A percentile compares a stretch with the other conserved stretches of the same genome.
phyloP scores from a whole-genome alignment of 2,888 invertebrate species.

The Trachelus troglodyta region DNA sequence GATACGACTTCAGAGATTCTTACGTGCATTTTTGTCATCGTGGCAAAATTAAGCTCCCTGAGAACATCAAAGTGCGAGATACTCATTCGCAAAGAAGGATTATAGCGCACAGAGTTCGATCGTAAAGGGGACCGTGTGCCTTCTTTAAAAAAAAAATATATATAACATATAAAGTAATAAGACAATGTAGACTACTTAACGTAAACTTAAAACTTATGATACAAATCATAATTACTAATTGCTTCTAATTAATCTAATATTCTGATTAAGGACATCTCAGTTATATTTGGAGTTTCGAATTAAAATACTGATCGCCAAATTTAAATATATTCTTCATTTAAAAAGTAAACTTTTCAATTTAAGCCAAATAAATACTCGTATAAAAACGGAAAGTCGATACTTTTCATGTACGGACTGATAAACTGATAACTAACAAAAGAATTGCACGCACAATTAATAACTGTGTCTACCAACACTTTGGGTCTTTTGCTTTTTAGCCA shows the following conservation, averaged over 20 bases:
- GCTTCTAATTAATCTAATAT: slow-evolving; percentile 20
- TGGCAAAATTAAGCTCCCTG: slow-evolving; percentile 58
- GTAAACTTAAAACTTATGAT: slow-evolving; percentile 52
- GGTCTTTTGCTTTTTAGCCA: neutral
- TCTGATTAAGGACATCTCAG: slow-evolving; percentile 4
- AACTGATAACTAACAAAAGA: neutral
- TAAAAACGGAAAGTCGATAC: neutral
- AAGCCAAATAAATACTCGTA: slow-evolving; percentile 21
- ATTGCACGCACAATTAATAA: neutral
- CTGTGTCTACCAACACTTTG: neutral
- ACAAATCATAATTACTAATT: slow-evolving; percentile 43
- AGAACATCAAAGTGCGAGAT: slow-evolving; percentile 60
- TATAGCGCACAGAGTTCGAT: slow-evolving; percentile 61
- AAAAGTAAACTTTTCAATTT: slow-evolving; percentile 22
- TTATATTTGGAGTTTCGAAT: neutral
- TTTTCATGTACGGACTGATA: neutral
- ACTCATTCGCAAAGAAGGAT: slow-evolving; percentile 50
- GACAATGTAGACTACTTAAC: slow-evolving; percentile 50
- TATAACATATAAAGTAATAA: slow-evolving; percentile 42
- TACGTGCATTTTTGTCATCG: slow-evolving; percentile 43
- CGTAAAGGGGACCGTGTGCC: slow-evolving; percentile 66
- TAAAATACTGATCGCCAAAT: neutral
- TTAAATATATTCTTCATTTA: neutral
- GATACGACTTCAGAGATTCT: slow-evolving; percentile 9
- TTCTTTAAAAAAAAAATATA: slow-evolving; percentile 47